These are phyloP conservation scores for Sitta carolinensis DNA, from an alignment of 2,797 vertebrate species.

Conservation along the genomic window DNA sequence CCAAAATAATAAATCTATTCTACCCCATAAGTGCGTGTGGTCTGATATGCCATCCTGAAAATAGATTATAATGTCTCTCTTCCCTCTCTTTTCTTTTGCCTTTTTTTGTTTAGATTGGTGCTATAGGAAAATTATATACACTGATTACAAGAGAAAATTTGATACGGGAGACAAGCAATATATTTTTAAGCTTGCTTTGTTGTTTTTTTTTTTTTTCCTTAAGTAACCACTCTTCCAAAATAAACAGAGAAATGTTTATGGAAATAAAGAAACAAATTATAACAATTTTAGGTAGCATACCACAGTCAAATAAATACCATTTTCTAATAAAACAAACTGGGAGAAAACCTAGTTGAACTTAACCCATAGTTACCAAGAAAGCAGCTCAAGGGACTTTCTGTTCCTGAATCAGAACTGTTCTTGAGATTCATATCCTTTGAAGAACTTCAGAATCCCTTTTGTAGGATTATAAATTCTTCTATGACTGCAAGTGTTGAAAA, in stretches of 20 bases:
- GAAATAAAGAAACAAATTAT: slow-evolving; percentile 61
- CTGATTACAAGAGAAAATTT: slow-evolving; percentile 8
- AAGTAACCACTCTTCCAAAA: slow-evolving; percentile 43
- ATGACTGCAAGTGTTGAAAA: not conserved
- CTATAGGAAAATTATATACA: slow-evolving; percentile 4
- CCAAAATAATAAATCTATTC: slow-evolving; percentile 67
- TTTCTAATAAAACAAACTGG: slow-evolving; percentile 62
- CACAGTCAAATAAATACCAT: slow-evolving; percentile 56
- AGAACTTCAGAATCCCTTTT: not conserved
- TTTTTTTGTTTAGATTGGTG: not conserved
- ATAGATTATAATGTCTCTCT: slow-evolving; percentile 15
- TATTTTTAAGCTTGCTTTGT: not conserved
- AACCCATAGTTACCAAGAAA: slow-evolving; percentile 32
- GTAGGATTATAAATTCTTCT: not conserved
- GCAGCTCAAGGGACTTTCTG: not conserved
- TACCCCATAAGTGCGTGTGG: slow-evolving; percentile 44
- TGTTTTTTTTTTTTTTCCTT: not conserved
- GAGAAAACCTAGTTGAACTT: slow-evolving; percentile 39
- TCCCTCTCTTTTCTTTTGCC: not conserved
- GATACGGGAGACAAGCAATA: not conserved
- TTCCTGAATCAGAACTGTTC: not conserved
- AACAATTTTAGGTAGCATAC: slow-evolving; percentile 63
- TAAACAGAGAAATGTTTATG: slow-evolving; percentile 52
- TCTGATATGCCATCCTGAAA: slow-evolving; percentile 58
- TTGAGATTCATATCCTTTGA: not conserved